phyloP scores from a whole-genome alignment of 2,888 invertebrate species.

The Selenia dentaria region DNA sequence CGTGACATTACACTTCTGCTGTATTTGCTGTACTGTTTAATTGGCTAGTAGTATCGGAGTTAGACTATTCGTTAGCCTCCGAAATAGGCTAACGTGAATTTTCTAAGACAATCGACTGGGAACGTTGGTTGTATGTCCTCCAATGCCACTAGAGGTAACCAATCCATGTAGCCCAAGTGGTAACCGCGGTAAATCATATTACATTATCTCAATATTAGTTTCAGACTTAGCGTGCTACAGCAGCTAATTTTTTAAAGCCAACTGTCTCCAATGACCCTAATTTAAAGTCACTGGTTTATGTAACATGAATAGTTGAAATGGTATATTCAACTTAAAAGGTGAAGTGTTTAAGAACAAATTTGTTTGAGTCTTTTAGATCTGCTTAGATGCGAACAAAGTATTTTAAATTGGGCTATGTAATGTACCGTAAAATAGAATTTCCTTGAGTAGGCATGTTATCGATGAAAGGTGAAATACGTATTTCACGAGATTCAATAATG shows the following conservation, averaged over 20 bases:
- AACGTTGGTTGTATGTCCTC: no score
- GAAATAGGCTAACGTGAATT: no score
- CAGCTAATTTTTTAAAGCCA: constrained; percentile 14
- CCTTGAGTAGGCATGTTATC: constrained; percentile 52
- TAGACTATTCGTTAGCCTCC: no score
- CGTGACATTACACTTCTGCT: no score
- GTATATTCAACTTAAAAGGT: neutral
- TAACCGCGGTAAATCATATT: no score
- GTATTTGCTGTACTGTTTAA: no score
- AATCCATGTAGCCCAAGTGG: no score
- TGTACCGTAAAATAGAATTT: constrained; percentile 75
- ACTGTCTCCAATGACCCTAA: constrained; percentile 26
- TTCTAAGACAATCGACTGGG: no score
- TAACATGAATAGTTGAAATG: neutral
- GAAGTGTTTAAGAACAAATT: constrained; percentile 1
- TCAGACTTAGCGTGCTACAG: no score
- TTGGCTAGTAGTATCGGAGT: no score
- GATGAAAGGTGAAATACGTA: constrained; percentile 42
- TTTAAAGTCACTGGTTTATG: constrained; percentile 17
- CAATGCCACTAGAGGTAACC: no score
- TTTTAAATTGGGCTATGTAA: constrained; percentile 63
- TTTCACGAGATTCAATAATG: constrained; percentile 30
- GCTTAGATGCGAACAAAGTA: constrained; percentile 28
- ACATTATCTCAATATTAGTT: no score
- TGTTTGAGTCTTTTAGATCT: neutral